These are phyloP conservation scores for Mobula birostris DNA, from an alignment of 2,113 vertebrate species.

Conservation along the genomic window DNA sequence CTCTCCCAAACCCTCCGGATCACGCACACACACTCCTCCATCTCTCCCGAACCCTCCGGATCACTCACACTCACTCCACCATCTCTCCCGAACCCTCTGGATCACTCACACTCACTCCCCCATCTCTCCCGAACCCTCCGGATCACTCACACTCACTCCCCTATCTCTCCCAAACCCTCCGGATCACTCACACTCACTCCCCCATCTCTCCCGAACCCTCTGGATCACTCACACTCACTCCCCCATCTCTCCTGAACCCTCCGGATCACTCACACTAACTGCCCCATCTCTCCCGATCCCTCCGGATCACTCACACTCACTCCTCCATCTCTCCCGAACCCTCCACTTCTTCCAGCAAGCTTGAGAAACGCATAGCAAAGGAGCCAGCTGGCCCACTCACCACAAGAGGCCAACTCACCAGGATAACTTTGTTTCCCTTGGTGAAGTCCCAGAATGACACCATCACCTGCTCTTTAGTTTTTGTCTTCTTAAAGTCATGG, in stretches of 20 bases:
- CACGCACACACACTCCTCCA: neutral
- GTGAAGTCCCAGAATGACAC: conserved; percentile 84
- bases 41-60: neutral
- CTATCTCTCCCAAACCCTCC: neutral
- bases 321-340: too few relatives aligned
- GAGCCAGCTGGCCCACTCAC: neutral
- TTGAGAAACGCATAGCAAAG: too few relatives aligned
- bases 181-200: too few relatives aligned
- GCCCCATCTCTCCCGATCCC: neutral
- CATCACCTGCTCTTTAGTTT: conserved; percentile 78
- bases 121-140: neutral
- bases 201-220: neutral
- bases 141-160: neutral
- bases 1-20: neutral
- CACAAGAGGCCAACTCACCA: conserved; percentile 67
- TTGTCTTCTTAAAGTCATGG: conserved; percentile 96
- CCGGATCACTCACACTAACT: too few relatives aligned
- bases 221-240: neutral
- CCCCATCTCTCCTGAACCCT: neutral
- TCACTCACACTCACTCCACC: neutral
- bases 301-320: too few relatives aligned
- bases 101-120: too few relatives aligned
- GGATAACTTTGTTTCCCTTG: conserved; percentile 73
- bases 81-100: neutral
- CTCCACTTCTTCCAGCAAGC: too few relatives aligned